phyloP scores from a whole-genome alignment of 2,888 invertebrate species.

The Nesidiocoris tenuis region DNA sequence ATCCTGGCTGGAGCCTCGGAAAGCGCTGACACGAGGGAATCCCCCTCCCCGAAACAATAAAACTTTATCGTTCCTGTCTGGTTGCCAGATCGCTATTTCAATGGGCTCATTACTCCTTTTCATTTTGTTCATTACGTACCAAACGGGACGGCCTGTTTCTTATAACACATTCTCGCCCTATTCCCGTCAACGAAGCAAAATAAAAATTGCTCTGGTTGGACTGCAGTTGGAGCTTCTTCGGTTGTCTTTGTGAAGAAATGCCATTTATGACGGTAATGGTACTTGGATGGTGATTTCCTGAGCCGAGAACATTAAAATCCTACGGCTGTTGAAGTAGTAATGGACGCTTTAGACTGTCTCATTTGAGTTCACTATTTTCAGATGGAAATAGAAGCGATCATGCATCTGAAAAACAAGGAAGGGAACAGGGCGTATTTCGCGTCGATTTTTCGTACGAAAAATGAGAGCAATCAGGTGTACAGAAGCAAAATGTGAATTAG shows the following conservation, averaged over 20 bases:
- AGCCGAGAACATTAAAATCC: too few relatives aligned
- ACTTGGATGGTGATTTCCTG: too few relatives aligned
- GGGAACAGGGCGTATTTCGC: too few relatives aligned
- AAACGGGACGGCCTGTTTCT: not conserved
- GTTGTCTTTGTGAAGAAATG: not conserved
- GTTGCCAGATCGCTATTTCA: slow-evolving; percentile 31
- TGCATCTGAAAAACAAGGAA: too few relatives aligned
- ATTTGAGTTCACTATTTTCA: too few relatives aligned
- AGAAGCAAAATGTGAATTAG: too few relatives aligned
- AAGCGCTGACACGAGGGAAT: slow-evolving; percentile 23
- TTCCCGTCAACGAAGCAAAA: not conserved
- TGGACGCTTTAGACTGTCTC: too few relatives aligned
- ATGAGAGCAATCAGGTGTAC: too few relatives aligned
- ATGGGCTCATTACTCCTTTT: slow-evolving; percentile 25
- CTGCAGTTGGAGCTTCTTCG: not conserved
- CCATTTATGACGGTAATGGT: not conserved
- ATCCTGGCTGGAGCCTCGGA: slow-evolving; percentile 3
- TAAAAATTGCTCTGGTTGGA: not conserved
- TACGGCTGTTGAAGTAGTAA: too few relatives aligned
- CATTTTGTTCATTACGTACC: not conserved
- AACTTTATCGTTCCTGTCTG: slow-evolving; percentile 26
- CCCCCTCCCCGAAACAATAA: slow-evolving; percentile 32
- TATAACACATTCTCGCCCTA: not conserved
- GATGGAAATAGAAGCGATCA: too few relatives aligned
- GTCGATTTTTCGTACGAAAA: too few relatives aligned